Base-by-base conservation (phyloP, 1,140 invertebrate genomes). In the Latrodectus geometricus region DNA sequence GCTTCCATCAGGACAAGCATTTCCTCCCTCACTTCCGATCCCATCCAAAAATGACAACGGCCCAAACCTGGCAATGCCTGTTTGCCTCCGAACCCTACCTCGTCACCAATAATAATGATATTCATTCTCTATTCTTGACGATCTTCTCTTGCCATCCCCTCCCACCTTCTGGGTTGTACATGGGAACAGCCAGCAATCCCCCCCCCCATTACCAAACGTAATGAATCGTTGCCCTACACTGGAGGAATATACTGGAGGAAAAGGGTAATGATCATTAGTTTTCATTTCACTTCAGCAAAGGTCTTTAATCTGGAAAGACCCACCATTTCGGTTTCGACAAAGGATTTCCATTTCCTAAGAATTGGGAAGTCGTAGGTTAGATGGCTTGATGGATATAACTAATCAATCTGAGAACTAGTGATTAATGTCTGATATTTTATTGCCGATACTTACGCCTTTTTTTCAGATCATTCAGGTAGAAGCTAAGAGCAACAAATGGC, bases 81-180 rank as follows among this genome's bases (percentile, higher is more conserved):
- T 35, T 66, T 66, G 21, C 69, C 73, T 11, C 15, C 48, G 9
- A 61, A 12, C 35, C 23, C 56, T 20, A 17, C 76, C 49, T 80
- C 68, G 52, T 70, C 78, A 80, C 21, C 78, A 49, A n/a, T 52
- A 70, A 80, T 80, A 80, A 80, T 80, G 78, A 80, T 80, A 80
- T 80, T 80, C 78, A 80, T 80, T 80, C 66, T 70, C 48, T 23
- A 15, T 50, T 52, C n/a, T n/a, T 61, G 74, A 23, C 74, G 73
- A 56, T 20, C 52, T 76, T 54, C 72, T 52, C 21, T 50, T 52
- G 11, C 5, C 21, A 23, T 17, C 54, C 54, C 54, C 8, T 61
- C 17, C 17, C 17, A 61, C 54, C 11, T 61, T 14, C 54, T 61
- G 54, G 2, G 17, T 61, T 61, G 17, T 17, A 61, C 54, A 61